These are phyloP conservation scores for Chrysemys picta DNA, from an alignment of 2,113 vertebrate species.

Conservation along the genomic window DNA sequence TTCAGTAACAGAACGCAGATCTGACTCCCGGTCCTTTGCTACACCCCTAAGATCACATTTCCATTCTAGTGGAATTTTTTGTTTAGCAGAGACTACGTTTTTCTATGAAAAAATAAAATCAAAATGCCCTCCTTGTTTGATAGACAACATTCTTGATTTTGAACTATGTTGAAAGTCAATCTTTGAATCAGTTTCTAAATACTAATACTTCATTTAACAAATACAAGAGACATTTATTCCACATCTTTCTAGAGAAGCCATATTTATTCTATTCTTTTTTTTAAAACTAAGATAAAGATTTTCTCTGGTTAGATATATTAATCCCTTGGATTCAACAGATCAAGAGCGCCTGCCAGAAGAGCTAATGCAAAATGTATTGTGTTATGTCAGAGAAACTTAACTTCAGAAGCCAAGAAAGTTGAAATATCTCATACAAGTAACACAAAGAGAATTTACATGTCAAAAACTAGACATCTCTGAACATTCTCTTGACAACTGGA, in stretches of 20 bases:
- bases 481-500: not conserved
- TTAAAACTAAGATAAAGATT: not conserved
- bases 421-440: not conserved
- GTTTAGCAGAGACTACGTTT: rapidly evolving
- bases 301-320: not conserved
- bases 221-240: not conserved
- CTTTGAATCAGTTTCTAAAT: not conserved
- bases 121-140: not conserved
- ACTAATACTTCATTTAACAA: not conserved
- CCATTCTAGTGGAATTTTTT: not conserved
- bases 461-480: slow-evolving; percentile 26
- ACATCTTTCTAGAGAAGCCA: not conserved
- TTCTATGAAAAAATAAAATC: not conserved
- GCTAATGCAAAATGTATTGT: not conserved
- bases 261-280: not conserved
- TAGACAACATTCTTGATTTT: not conserved
- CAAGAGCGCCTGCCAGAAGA: not conserved
- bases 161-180: not conserved
- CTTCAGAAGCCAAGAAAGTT: not conserved
- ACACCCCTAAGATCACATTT: rapidly evolving
- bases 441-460: not conserved
- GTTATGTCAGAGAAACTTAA: not conserved
- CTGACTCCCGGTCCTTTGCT: not conserved
- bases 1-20: not conserved
- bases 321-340: not conserved